Conservation (phyloP, 2,888 invertebrate species). For the Caenorhabditis sinica region DNA sequence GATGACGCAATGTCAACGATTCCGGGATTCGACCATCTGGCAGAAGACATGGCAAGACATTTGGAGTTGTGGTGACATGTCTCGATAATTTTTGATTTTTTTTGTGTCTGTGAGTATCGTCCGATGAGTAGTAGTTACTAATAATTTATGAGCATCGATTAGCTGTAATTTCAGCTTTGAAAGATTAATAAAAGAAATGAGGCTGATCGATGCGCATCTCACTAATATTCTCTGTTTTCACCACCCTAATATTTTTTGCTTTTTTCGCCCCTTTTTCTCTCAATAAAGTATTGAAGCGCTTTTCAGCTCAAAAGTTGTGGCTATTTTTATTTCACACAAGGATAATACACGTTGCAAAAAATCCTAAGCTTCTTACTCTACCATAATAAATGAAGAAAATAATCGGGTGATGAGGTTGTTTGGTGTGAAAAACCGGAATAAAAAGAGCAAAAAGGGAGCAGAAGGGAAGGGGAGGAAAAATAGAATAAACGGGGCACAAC, state of each 20-base stretch:
- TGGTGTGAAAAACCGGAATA: constrained; percentile 49
- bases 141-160: constrained; percentile 49
- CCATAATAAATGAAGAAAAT: constrained; percentile 56
- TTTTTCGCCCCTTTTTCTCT: neutral
- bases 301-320: neutral
- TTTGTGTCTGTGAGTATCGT: constrained; percentile 55
- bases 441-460: constrained; percentile 45
- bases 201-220: constrained; percentile 13
- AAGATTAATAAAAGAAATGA: constrained; percentile 23
- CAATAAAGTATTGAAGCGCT: constrained; percentile 29
- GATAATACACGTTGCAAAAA: constrained; percentile 62
- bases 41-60: constrained; percentile 75
- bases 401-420: constrained; percentile 54
- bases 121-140: constrained; percentile 60
- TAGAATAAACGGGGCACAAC: neutral
- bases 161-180: neutral
- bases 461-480: constrained; percentile 3
- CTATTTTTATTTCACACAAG: constrained; percentile 60
- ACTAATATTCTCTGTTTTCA: constrained; percentile 43
- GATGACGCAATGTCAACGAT: constrained; percentile 57
- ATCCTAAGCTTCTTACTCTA: constrained; percentile 56
- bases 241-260: constrained; percentile 20
- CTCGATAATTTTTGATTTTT: constrained; percentile 1
- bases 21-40: constrained; percentile 72
- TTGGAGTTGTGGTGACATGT: constrained; percentile 70